Evolutionary conservation across 1,140 invertebrate genomes (phyloP), one percentile per base, ranked within the genome.

Genomic region (Diorhabda carinulata): DNA sequence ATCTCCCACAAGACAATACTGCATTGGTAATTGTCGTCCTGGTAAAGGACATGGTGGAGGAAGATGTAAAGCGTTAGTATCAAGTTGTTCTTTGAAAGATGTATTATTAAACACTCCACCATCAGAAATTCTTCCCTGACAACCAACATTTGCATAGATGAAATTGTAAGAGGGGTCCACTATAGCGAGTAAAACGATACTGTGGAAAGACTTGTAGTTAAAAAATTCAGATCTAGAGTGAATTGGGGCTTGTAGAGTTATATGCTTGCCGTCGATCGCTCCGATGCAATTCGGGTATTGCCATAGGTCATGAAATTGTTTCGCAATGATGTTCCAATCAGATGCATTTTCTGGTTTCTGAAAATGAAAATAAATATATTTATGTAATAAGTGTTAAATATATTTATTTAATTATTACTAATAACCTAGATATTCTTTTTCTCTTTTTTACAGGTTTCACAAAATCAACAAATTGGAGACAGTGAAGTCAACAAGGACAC

Each of bases 151-250:
- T n/a, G n/a, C n/a, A n/a, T n/a, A n/a, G n/a, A n/a, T n/a, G n/a
- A n/a, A n/a, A n/a, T n/a, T n/a, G n/a, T n/a, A n/a, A n/a, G n/a
- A n/a, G n/a, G n/a, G n/a, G n/a, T n/a, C n/a, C n/a, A n/a, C n/a
- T n/a, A n/a, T n/a, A n/a, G n/a, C 84, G 67, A 86, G 71, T 40
- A 87, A 73, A 41, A 87, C 83, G 62, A 86, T 81, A 64, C 81
- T 83, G 75, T 80, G 83, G 65, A 70, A 79, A 42, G 75, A 72
- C 67, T 86, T 86, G 68, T 86, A 86, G 73, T 86, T 87, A 52
- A 77, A 83, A 79, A 78, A 87, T 9, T 78, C 68, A 7, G 75
- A 74, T 60, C 84, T 83, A 70, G 77, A 78, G 56, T 79, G 71
- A 40, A 57, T 4, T 57, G 84, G 83, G 3, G 64, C 69, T 73